A percentile compares a stretch with the other conserved stretches of the same genome.
These are phyloP conservation scores for Amphilophus citrinellus DNA, from an alignment of 2,113 vertebrate genomes.

Conservation along the genomic window DNA sequence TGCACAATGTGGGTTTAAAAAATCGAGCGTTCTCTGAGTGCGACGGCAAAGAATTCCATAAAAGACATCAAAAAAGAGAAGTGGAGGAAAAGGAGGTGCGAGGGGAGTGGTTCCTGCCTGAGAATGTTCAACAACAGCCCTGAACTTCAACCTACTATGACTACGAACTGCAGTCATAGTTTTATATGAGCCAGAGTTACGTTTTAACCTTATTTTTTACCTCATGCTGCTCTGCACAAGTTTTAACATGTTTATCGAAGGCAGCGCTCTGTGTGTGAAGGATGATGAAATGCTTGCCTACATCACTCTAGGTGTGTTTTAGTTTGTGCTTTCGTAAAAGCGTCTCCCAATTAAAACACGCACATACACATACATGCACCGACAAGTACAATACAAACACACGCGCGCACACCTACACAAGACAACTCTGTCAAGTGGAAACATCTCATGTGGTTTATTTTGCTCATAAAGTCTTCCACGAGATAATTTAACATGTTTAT, in stretches of 20 bases:
- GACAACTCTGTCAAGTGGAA: constrained; percentile 35
- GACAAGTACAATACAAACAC: not conserved
- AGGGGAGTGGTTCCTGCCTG: not conserved
- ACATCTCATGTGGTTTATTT: constrained; percentile 32
- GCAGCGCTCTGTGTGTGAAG: no score
- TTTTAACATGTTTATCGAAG: not conserved
- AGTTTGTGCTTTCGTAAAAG: not conserved
- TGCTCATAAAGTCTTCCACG: constrained; percentile 26
- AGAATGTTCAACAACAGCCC: not conserved
- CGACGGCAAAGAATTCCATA: no score
- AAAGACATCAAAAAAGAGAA: not conserved
- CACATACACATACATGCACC: not conserved
- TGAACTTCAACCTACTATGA: not conserved
- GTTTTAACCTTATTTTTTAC: not conserved
- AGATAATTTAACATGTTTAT: constrained; percentile 75
- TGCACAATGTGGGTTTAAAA: not conserved
- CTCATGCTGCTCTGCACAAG: not conserved
- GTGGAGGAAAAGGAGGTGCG: not conserved
- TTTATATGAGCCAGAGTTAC: not conserved
- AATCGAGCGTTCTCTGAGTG: not conserved
- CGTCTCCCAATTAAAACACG: not conserved
- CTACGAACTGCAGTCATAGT: not conserved
- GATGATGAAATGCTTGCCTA: not conserved
- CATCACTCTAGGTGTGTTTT: constrained; percentile 5
- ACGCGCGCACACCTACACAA: constrained; percentile 18